Conservation (phyloP, 2,888 invertebrate genomes). For the Perdita meconis region DNA sequence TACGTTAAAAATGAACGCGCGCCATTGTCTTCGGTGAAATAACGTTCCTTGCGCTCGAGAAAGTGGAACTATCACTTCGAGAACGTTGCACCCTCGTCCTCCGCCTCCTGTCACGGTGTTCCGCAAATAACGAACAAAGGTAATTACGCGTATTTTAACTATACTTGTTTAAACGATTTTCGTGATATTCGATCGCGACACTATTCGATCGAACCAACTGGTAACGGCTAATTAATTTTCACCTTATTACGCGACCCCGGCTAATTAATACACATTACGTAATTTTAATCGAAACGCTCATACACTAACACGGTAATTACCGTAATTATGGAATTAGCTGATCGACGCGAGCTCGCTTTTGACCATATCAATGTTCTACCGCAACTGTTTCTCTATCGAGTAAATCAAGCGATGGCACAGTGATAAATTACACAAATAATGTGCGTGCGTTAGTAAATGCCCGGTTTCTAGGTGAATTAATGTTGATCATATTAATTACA, state of each 20-base stretch:
- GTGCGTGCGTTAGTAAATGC: no score
- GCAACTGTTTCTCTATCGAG: slow-evolving; percentile 12
- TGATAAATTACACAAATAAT: slow-evolving; percentile 7
- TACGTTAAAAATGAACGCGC: slow-evolving; percentile 33
- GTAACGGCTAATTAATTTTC: slow-evolving; percentile 44
- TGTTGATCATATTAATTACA: no score
- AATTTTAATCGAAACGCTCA: slow-evolving; percentile 31
- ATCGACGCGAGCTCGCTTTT: slow-evolving; percentile 20
- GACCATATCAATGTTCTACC: slow-evolving; percentile 23
- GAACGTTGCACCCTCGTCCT: background rate
- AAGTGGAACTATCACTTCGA: background rate
- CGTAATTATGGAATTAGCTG: slow-evolving; percentile 35
- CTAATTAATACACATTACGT: slow-evolving; percentile 29
- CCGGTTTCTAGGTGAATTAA: no score
- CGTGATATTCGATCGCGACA: background rate
- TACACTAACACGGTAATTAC: slow-evolving; percentile 7
- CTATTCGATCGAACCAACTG: no score
- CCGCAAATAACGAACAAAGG: no score
- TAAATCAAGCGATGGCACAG: slow-evolving; percentile 5
- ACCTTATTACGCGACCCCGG: slow-evolving; percentile 20
- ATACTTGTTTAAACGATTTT: no score
- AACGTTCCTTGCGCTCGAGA: background rate
- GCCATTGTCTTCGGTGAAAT: slow-evolving; percentile 23
- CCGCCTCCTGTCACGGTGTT: no score
- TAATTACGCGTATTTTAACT: no score